Percentiles rank a stretch among this genome's conserved stretches.
Evolutionary conservation across 2,113 vertebrate species (phyloP).

Genomic region (Eulacestoma nigropectus): DNA sequence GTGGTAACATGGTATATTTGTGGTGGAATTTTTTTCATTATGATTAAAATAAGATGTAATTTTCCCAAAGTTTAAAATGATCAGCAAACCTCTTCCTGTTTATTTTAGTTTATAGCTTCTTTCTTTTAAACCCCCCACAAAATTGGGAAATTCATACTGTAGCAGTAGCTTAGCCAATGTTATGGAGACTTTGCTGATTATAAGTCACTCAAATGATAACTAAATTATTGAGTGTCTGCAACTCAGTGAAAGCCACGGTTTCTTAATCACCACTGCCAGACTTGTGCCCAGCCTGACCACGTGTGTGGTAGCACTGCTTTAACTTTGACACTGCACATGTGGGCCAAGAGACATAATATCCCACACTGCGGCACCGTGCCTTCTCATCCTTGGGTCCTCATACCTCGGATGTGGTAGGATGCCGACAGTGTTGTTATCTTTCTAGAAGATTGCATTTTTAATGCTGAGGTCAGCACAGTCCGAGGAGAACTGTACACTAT

Average conservation of each 20-base stretch:
- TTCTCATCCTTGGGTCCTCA: background rate
- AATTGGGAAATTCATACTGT: background rate
- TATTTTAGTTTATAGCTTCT: background rate
- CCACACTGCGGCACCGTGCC: background rate
- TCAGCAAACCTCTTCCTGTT: background rate
- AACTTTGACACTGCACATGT: background rate
- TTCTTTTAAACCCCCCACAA: background rate
- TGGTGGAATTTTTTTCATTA: background rate
- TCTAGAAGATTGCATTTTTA: background rate
- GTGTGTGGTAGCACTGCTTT: background rate
- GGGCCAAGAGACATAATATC: background rate
- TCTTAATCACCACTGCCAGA: background rate
- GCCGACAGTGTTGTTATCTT: background rate
- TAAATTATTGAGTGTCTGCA: background rate
- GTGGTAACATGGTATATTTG: background rate
- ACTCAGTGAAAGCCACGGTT: background rate
- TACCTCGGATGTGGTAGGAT: background rate
- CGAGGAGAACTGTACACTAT: background rate
- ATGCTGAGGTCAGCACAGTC: background rate
- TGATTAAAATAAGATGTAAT: background rate
- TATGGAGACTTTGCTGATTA: background rate
- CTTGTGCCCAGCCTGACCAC: background rate
- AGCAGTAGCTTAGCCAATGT: background rate
- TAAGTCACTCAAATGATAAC: background rate
- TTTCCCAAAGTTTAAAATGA: background rate